A percentile compares a stretch with the other conserved stretches of the same genome.
phyloP scores from a whole-genome alignment of 2,797 vertebrate genomes.

The Protonibea diacanthus region DNA sequence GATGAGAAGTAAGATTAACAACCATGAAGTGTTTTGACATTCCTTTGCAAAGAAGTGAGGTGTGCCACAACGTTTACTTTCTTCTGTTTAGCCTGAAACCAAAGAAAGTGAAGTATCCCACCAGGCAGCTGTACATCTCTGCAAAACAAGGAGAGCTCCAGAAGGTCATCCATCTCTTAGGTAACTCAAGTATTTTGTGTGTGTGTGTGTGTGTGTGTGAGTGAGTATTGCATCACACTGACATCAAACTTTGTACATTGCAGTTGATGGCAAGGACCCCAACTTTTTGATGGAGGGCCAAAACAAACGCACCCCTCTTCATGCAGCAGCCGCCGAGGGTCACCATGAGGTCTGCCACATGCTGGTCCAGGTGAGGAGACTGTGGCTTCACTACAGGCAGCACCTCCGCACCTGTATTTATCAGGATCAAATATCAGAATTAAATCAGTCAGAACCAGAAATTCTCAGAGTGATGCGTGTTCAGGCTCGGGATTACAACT shows the following conservation, averaged over 20 bases:
- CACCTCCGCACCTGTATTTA: not conserved
- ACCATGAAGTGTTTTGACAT: slow-evolving; percentile 10
- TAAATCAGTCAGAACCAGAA: too few species aligned
- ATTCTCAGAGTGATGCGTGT: too few species aligned
- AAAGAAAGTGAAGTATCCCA: slow-evolving; percentile 93
- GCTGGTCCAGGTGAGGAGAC: slow-evolving; percentile 91
- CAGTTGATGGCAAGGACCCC: slow-evolving; percentile 97
- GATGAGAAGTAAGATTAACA: slow-evolving; percentile 90
- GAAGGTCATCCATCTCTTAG: slow-evolving; percentile 94
- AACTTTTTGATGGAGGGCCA: slow-evolving; percentile 95
- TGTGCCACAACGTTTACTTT: not conserved
- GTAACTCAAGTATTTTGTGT: slow-evolving; percentile 76
- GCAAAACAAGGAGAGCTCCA: slow-evolving; percentile 96
- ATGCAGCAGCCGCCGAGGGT: slow-evolving; percentile 92
- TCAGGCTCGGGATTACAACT: too few species aligned
- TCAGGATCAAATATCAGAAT: too few species aligned
- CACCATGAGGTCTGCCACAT: slow-evolving; percentile 97
- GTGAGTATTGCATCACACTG: not conserved
- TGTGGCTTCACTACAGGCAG: not conserved
- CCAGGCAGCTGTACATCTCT: slow-evolving; percentile 94
- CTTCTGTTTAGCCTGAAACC: slow-evolving; percentile 84
- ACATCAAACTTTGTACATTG: slow-evolving; percentile 5
- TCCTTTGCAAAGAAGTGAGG: not conserved
- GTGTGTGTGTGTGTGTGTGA: not conserved
- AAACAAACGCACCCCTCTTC: slow-evolving; percentile 90